Percentiles rank a stretch among this genome's conserved stretches.
These are phyloP conservation scores for Chrysolina oricalcia DNA, from an alignment of 2,888 invertebrate genomes.

Conservation along the genomic window DNA sequence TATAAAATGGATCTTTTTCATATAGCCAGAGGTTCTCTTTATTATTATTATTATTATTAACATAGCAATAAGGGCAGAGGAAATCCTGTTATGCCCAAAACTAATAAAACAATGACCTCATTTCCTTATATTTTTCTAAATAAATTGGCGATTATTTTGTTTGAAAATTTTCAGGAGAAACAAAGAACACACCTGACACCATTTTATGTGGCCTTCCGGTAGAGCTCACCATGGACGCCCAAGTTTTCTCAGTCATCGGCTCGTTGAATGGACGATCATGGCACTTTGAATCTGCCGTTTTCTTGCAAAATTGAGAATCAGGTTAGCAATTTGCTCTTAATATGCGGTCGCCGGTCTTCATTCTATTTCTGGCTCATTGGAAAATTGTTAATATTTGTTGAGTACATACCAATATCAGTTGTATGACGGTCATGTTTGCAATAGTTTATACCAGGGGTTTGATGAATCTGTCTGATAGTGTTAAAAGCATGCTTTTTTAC, in stretches of 20 bases:
- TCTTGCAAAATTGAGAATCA: no score
- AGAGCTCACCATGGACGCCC: not conserved
- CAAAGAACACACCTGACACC: constrained; percentile 2
- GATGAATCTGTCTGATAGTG: not conserved
- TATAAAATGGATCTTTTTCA: no score
- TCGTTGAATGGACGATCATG: no score
- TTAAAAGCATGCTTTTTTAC: not conserved
- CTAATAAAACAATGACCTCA: no score
- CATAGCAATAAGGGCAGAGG: no score
- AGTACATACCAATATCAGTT: not conserved
- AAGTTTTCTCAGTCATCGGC: no score
- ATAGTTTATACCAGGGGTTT: no score
- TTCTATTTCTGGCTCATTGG: not conserved
- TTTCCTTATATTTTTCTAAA: no score
- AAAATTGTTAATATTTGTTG: not conserved
- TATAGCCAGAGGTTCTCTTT: no score
- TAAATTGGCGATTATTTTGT: no score
- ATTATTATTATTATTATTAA: no score
- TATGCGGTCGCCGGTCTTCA: not conserved
- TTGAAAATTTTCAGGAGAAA: not conserved
- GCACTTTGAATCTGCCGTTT: not conserved
- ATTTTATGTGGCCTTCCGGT: not conserved
- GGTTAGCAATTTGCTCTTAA: not conserved
- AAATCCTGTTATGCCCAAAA: no score
- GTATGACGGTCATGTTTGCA: not conserved